Evolutionary conservation across 2,888 invertebrate genomes (phyloP).

Genomic region (Chouioia cunea): DNA sequence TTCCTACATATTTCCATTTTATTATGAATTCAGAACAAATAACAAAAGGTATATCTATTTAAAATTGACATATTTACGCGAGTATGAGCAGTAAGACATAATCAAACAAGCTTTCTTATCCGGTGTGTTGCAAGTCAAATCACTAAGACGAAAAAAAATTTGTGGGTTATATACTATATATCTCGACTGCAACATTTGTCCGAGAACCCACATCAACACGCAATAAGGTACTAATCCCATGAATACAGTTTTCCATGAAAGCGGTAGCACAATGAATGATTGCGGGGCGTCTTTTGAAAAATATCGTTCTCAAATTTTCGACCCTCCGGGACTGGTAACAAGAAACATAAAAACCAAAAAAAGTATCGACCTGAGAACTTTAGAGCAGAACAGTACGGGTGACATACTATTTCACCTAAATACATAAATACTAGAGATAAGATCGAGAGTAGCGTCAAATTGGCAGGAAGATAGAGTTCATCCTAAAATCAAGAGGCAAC

Average conservation of each 20-base stretch:
- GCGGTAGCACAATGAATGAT: slow-evolving; percentile 32
- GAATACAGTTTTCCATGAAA: not conserved
- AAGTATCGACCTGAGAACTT: too few relatives aligned
- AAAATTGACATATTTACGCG: too few relatives aligned
- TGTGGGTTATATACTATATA: too few relatives aligned
- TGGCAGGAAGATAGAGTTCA: slow-evolving; percentile 46
- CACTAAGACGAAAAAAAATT: too few relatives aligned
- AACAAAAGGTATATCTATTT: too few relatives aligned
- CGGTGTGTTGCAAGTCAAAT: too few relatives aligned
- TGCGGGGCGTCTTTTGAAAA: slow-evolving; percentile 15
- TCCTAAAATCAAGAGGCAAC: slow-evolving; percentile 43
- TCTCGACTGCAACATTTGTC: too few relatives aligned
- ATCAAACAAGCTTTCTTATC: too few relatives aligned
- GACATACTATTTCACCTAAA: slow-evolving; percentile 43
- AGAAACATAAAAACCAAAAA: not conserved
- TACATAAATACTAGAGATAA: slow-evolving; percentile 45
- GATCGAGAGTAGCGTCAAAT: slow-evolving; percentile 40
- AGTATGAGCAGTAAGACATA: too few relatives aligned
- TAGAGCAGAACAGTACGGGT: not conserved
- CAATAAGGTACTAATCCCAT: slow-evolving; percentile 24
- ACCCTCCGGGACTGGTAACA: slow-evolving; percentile 9
- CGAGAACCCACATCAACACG: not conserved
- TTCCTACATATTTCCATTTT: too few relatives aligned
- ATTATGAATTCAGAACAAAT: too few relatives aligned
- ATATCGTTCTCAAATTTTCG: slow-evolving; percentile 36